These are phyloP conservation scores for Vicugna pacos DNA, from an alignment of 2,113 vertebrate species.

Conservation along the genomic window DNA sequence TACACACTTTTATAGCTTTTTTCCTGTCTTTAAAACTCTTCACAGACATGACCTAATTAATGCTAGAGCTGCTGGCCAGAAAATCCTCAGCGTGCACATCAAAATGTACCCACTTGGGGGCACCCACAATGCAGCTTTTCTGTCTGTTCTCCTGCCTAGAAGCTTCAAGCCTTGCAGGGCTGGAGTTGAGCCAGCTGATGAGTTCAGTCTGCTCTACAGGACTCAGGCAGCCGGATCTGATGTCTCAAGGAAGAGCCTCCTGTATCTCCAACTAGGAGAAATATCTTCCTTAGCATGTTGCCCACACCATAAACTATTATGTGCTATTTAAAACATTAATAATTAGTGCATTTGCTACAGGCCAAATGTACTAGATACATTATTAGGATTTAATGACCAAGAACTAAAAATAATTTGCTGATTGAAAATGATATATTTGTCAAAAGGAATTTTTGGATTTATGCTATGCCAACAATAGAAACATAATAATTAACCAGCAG, in stretches of 20 bases:
- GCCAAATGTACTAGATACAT: constrained; percentile 45
- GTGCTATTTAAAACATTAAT: constrained; percentile 60
- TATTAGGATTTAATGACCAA: constrained; percentile 65
- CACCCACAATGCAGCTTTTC: constrained; percentile 78
- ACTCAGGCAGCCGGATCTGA: constrained; percentile 27
- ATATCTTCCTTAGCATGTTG: constrained; percentile 39
- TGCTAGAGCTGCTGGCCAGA: not conserved
- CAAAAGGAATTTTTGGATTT: constrained; percentile 42
- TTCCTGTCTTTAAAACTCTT: not conserved
- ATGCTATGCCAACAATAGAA: constrained; percentile 47
- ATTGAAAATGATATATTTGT: constrained; percentile 53
- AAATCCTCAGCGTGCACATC: constrained; percentile 72
- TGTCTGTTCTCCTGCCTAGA: constrained; percentile 24
- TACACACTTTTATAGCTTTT: not conserved
- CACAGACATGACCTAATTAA: not conserved
- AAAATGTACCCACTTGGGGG: constrained; percentile 81
- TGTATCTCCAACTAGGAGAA: not conserved
- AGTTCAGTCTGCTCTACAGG: not conserved
- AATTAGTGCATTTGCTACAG: constrained; percentile 22
- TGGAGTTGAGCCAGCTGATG: constrained; percentile 24
- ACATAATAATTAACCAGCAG: constrained; percentile 18
- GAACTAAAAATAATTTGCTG: constrained; percentile 63
- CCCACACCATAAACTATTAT: constrained; percentile 30
- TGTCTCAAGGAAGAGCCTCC: constrained; percentile 31
- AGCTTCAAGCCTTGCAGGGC: not conserved